Evolutionary conservation across 64 coral and sea anemone species (phyloP).

Genomic region (Trachythela sp.): DNA sequence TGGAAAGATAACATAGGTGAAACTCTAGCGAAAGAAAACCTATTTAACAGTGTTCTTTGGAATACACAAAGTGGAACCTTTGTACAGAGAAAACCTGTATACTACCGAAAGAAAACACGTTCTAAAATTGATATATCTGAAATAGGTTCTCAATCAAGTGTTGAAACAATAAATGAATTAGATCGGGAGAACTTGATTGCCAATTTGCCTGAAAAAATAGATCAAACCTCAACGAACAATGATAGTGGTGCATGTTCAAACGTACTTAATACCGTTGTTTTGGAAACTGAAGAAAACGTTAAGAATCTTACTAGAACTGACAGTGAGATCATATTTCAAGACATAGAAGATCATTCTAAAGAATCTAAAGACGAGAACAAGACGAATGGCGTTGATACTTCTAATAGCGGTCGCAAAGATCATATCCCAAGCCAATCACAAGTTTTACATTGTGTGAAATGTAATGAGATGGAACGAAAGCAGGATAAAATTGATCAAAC

Average conservation of each 20-base stretch:
- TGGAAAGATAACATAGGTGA: conserved; percentile 99
- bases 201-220: neutral
- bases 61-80: conserved; percentile 70
- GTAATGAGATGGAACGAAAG: neutral
- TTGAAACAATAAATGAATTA: neutral
- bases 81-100: conserved; percentile 55
- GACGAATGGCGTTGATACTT: neutral
- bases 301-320: neutral
- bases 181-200: neutral
- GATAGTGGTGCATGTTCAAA: neutral
- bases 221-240: neutral
- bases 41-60: conserved; percentile 85
- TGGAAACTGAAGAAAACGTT: neutral
- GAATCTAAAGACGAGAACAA: neutral
- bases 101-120: neutral
- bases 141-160: neutral
- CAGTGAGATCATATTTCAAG: neutral
- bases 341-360: neutral
- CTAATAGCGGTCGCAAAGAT: neutral
- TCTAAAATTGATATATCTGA: neutral
- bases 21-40: conserved; percentile 65
- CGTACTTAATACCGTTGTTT: neutral
- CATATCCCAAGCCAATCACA: neutral
- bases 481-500: neutral
- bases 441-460: neutral